These are phyloP conservation scores for Drosophila truncata DNA, from an alignment of 1,140 invertebrate genomes.

Conservation along the genomic window DNA sequence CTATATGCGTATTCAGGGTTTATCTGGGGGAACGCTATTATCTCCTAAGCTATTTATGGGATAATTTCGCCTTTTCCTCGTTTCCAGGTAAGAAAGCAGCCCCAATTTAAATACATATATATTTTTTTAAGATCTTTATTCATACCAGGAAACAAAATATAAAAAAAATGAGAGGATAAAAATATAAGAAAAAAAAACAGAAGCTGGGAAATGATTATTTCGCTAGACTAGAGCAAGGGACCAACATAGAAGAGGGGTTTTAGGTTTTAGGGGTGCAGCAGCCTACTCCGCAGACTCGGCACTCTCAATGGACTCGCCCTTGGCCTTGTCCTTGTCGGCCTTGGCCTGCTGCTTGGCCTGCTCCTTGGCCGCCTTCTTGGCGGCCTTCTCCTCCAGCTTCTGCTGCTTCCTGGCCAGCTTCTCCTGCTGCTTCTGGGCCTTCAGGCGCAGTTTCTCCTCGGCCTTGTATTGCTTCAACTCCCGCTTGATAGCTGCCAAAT, in stretches of 20 bases:
- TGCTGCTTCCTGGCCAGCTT: constrained; percentile 72
- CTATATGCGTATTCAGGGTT: neutral
- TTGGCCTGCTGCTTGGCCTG: constrained; percentile 70
- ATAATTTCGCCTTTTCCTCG: neutral
- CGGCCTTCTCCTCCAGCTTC: constrained; percentile 67
- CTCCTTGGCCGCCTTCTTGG: constrained; percentile 73
- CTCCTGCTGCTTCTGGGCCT: constrained; percentile 62
- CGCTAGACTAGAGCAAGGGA: constrained; percentile 53
- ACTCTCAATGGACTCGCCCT: constrained; percentile 57
- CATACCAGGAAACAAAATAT: constrained; percentile 21
- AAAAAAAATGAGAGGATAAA: constrained; percentile 41
- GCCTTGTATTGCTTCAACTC: constrained; percentile 71
- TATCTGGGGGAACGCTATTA: constrained; percentile 4
- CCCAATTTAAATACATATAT: neutral
- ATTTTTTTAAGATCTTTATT: constrained; percentile 25
- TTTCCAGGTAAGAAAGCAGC: neutral
- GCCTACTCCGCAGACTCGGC: constrained; percentile 49
- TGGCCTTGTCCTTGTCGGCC: constrained; percentile 52
- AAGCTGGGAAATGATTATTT: constrained; percentile 29
- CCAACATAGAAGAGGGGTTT: constrained; percentile 19
- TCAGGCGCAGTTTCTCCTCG: constrained; percentile 66
- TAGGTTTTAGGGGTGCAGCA: no score
- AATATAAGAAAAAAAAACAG: constrained; percentile 26
- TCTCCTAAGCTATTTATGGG: neutral
- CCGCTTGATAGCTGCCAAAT: constrained; percentile 68